Percentiles rank a stretch among this genome's conserved stretches.
These are phyloP conservation scores for Silurus lanzhouensis DNA, from an alignment of 2,797 vertebrate species.

Conservation along the genomic window DNA sequence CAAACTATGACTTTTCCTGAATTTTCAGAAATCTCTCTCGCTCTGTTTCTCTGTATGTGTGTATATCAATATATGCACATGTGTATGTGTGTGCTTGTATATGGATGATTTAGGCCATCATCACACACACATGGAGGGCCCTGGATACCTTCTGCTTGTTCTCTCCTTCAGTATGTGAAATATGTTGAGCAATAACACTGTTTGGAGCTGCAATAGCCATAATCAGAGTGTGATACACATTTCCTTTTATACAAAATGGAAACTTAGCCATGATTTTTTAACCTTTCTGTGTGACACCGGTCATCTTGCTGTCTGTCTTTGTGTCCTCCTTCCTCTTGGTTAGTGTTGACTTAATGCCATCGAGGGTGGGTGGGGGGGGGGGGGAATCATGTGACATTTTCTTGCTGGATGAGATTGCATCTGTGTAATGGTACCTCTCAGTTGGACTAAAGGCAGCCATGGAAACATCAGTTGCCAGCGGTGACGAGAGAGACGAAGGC, in stretches of 20 bases:
- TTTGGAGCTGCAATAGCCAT: slow-evolving; percentile 49
- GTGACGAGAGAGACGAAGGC: slow-evolving; percentile 34
- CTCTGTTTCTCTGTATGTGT: slow-evolving; percentile 20
- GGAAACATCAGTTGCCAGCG: slow-evolving; percentile 42
- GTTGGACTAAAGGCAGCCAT: slow-evolving; percentile 31
- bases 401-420: slow-evolving; percentile 2
- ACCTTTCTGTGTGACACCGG: slow-evolving; percentile 29
- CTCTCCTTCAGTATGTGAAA: slow-evolving; percentile 27
- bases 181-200: slow-evolving; percentile 50
- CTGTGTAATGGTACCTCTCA: slow-evolving; percentile 41
- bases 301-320: slow-evolving; percentile 38
- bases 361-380: too few relatives aligned
- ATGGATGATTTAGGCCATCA: slow-evolving; percentile 28
- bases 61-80: not conserved
- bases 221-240: slow-evolving; percentile 33
- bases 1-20: slow-evolving; percentile 30
- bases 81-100: not conserved
- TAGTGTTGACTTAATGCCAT: slow-evolving; percentile 13
- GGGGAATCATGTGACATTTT: too few relatives aligned
- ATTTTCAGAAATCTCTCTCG: slow-evolving; percentile 19
- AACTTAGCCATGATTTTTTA: slow-evolving; percentile 48
- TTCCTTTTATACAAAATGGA: slow-evolving; percentile 47
- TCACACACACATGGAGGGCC: not conserved
- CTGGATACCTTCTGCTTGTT: slow-evolving; percentile 15
- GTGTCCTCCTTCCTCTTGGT: slow-evolving; percentile 29